Conservation (phyloP, 1,140 invertebrate genomes). For the Chironomus tepperi region DNA sequence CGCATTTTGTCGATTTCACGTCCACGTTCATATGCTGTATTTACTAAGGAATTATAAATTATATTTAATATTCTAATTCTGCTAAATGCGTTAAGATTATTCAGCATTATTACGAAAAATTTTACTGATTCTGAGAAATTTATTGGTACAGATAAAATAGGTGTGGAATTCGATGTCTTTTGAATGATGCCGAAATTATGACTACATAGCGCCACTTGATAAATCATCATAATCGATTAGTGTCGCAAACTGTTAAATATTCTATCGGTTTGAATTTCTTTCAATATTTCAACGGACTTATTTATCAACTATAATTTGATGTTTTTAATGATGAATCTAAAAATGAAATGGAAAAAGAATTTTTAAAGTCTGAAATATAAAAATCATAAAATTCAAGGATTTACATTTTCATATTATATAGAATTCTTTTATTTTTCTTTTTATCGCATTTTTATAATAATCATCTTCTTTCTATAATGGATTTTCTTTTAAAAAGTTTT, state of each 20-base stretch:
- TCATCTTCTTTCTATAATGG: background rate
- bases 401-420: background rate
- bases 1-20: too few species aligned
- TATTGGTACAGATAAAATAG: background rate
- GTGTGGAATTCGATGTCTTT: background rate
- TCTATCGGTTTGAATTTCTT: too few species aligned
- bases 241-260: too few species aligned
- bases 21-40: too few species aligned
- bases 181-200: background rate
- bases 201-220: background rate
- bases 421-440: conserved; percentile 3
- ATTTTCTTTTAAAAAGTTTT: background rate
- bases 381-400: background rate
- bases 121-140: too few species aligned
- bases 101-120: too few species aligned
- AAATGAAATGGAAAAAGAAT: background rate
- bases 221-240: background rate
- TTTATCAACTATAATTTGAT: background rate
- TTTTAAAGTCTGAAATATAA: background rate
- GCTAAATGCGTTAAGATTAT: too few species aligned
- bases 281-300: too few species aligned
- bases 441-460: background rate
- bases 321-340: background rate
- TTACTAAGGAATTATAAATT: too few species aligned
- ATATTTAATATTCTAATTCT: too few species aligned